phyloP scores from a whole-genome alignment of 2,797 vertebrate species.

The Cyprinodon diabolis region DNA sequence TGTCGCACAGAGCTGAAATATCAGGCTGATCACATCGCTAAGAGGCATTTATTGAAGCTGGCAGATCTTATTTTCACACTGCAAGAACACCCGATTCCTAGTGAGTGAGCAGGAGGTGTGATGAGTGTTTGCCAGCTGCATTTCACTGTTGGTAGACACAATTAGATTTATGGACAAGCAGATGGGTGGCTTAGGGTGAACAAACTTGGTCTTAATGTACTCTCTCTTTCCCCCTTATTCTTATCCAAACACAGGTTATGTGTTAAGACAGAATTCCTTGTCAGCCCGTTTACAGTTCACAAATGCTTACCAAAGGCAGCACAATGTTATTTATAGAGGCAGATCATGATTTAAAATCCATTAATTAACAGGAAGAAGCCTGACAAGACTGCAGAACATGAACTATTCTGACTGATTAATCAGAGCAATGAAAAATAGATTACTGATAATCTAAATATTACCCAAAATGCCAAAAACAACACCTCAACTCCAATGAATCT shows the following conservation, averaged over 20 bases:
- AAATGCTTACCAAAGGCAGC: slow-evolving; percentile 25
- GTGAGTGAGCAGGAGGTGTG: slow-evolving; percentile 42
- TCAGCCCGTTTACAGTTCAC: slow-evolving; percentile 9
- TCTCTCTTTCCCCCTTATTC: slow-evolving; percentile 56
- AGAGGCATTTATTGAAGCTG: slow-evolving; percentile 81
- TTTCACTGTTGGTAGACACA: slow-evolving; percentile 80
- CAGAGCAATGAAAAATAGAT: slow-evolving; percentile 66
- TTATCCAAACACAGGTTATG: slow-evolving; percentile 33
- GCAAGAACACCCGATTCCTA: slow-evolving; percentile 79
- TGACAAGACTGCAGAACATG: slow-evolving; percentile 68
- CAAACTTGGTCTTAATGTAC: slow-evolving; percentile 65
- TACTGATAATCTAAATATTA: slow-evolving; percentile 77
- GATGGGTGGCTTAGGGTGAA: slow-evolving; percentile 40
- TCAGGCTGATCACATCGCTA: slow-evolving; percentile 75
- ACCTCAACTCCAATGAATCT: slow-evolving; percentile 43
- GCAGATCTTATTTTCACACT: slow-evolving; percentile 86
- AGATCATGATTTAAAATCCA: slow-evolving; percentile 79
- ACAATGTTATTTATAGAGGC: slow-evolving; percentile 75
- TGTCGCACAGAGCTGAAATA: slow-evolving; percentile 78
- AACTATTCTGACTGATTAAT: slow-evolving; percentile 72
- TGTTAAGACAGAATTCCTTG: slow-evolving; percentile 14
- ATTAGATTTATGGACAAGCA: slow-evolving; percentile 84
- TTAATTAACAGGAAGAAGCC: slow-evolving; percentile 76
- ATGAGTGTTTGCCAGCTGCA: slow-evolving; percentile 79
- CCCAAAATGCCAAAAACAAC: slow-evolving; percentile 63